Conservation (phyloP, 2,113 vertebrate species). For the Crotalus helleri region DNA sequence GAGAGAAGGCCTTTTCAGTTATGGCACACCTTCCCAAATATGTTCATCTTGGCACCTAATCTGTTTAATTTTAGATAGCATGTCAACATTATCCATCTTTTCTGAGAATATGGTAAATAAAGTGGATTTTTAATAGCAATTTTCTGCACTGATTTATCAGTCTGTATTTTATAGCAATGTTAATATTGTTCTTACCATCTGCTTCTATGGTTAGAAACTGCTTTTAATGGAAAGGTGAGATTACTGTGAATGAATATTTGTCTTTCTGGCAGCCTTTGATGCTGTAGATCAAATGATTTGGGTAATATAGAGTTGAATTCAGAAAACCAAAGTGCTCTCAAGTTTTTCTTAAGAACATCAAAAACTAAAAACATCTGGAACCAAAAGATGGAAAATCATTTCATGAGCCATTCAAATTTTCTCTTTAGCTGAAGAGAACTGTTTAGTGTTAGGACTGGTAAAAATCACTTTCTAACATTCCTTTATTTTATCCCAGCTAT, state of each 20-base stretch:
- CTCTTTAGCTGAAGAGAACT: not conserved
- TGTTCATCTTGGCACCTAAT: not conserved
- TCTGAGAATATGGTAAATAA: not conserved
- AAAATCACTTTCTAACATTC: not conserved
- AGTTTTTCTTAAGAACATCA: not conserved
- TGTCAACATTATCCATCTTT: not conserved
- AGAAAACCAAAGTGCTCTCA: not conserved
- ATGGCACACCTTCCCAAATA: not conserved
- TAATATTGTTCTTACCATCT: not conserved
- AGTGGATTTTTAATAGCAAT: not conserved
- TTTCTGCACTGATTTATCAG: not conserved
- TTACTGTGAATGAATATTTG: not conserved
- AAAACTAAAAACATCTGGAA: not conserved
- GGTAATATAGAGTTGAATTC: not conserved
- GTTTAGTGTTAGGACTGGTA: not conserved
- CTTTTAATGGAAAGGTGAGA: not conserved
- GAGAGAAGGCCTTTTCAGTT: not conserved
- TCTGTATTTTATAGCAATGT: not conserved
- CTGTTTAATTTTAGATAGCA: not conserved
- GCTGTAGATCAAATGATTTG: not conserved
- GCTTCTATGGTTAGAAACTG: not conserved
- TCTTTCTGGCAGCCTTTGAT: not conserved
- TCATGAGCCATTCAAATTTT: not conserved
- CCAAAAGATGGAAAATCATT: not conserved
- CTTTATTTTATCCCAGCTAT: not conserved